phyloP scores from a whole-genome alignment of 1,140 invertebrate genomes.

The Pseudobourletiella spinata region DNA sequence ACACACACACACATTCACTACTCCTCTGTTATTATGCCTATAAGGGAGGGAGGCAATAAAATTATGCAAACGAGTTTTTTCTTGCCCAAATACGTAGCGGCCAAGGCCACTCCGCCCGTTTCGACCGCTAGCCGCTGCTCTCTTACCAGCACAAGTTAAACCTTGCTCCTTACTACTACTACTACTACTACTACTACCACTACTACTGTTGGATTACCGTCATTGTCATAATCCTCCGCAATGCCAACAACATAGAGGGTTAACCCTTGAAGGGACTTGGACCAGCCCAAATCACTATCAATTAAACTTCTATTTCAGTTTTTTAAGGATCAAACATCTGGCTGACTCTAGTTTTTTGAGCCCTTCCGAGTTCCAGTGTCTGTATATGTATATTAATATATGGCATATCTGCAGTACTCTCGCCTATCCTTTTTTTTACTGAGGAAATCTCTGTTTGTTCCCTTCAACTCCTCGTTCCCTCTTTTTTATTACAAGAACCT shows the following conservation, averaged over 20 bases:
- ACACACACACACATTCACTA: background rate
- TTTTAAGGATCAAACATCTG: constrained; percentile 18
- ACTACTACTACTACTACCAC: too few relatives aligned
- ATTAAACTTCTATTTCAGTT: constrained; percentile 27
- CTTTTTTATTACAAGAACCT: too few relatives aligned
- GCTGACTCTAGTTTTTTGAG: constrained; percentile 10
- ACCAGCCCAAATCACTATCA: constrained; percentile 25
- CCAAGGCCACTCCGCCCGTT: constrained; percentile 26
- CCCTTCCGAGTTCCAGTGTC: too few relatives aligned
- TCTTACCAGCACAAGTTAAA: background rate
- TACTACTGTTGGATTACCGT: background rate
- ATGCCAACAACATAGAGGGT: background rate
- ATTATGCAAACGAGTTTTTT: constrained; percentile 35
- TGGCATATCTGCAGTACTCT: constrained; percentile 16
- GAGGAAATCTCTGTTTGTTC: too few relatives aligned
- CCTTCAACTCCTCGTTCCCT: too few relatives aligned
- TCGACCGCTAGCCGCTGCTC: constrained; percentile 21
- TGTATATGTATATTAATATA: too few relatives aligned
- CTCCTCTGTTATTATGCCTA: background rate
- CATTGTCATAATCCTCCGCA: background rate
- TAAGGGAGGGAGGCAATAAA: constrained; percentile 24
- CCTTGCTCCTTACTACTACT: too few relatives aligned
- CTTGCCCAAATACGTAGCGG: constrained; percentile 26
- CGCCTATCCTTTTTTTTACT: constrained; percentile 18
- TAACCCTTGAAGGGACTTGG: constrained; percentile 17